These are phyloP conservation scores for Labrus mixtus DNA, from an alignment of 2,113 vertebrate species.

Conservation along the genomic window DNA sequence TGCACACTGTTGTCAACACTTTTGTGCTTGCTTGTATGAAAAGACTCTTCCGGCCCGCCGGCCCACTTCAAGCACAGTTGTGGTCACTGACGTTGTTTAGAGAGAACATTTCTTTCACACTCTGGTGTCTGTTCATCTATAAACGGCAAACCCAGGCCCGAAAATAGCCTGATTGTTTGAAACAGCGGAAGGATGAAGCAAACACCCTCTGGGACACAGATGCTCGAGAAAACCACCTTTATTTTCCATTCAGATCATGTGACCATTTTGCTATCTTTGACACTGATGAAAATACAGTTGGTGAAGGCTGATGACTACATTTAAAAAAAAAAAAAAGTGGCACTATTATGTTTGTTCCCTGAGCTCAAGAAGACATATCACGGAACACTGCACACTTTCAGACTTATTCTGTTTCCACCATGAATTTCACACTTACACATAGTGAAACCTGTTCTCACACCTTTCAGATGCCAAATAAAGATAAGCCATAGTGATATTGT, in stretches of 20 bases:
- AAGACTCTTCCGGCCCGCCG: conserved; percentile 70
- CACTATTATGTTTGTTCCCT: background rate
- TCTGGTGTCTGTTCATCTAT: conserved; percentile 74
- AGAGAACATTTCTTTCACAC: conserved; percentile 81
- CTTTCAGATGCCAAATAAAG: too few relatives aligned
- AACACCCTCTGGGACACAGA: conserved; percentile 76
- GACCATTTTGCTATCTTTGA: conserved; percentile 58
- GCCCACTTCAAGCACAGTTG: conserved; percentile 81
- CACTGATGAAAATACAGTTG: conserved; percentile 35
- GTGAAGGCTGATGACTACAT: conserved; percentile 6
- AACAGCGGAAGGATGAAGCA: conserved; percentile 81
- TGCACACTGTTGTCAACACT: conserved; percentile 73
- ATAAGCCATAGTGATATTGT: too few relatives aligned
- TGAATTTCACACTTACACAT: too few relatives aligned
- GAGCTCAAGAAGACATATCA: background rate
- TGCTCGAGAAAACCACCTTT: conserved; percentile 79
- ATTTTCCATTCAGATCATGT: conserved; percentile 78
- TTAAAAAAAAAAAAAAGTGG: conserved; percentile 4
- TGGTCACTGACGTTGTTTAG: conserved; percentile 79
- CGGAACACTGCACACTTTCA: conserved; percentile 38
- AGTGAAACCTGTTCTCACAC: too few relatives aligned
- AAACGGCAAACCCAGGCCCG: conserved; percentile 74
- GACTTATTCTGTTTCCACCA: too few relatives aligned
- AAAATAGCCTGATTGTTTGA: conserved; percentile 81
- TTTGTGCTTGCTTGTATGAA: conserved; percentile 63